phyloP scores from a whole-genome alignment of 2,797 vertebrate species.

The Echeneis naucrates region DNA sequence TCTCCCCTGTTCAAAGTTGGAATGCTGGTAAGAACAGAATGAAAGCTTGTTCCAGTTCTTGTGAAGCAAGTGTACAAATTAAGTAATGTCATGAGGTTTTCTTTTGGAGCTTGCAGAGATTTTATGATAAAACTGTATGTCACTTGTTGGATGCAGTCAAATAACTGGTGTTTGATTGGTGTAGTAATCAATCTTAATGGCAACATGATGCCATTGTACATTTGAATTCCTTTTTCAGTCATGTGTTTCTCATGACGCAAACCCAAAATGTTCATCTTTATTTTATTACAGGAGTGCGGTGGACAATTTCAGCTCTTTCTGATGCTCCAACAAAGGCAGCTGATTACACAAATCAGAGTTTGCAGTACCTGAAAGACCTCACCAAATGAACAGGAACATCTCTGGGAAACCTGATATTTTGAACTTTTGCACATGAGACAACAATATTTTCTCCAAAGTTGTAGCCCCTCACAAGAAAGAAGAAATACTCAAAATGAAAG shows the following conservation, averaged over 20 bases:
- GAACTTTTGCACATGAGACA: conserved; percentile 70
- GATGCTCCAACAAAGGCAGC: conserved; percentile 86
- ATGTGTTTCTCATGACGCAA: background rate
- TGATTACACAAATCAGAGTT: conserved; percentile 86
- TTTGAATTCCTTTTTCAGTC: background rate
- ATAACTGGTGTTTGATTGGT: background rate
- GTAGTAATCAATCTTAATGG: conserved; percentile 7
- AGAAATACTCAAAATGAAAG: conserved; percentile 29
- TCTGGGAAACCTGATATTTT: conserved; percentile 36
- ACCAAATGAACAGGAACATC: conserved; percentile 83
- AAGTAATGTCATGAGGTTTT: background rate
- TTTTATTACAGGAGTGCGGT: conserved; percentile 87
- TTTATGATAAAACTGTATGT: background rate
- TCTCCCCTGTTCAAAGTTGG: conserved; percentile 88
- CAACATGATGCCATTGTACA: background rate
- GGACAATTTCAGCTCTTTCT: conserved; percentile 88
- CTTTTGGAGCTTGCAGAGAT: background rate
- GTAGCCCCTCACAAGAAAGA: conserved; percentile 40
- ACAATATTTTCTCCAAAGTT: conserved; percentile 41
- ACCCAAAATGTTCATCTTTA: background rate
- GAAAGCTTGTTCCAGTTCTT: background rate
- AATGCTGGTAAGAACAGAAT: conserved; percentile 89
- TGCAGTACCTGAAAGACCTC: conserved; percentile 90
- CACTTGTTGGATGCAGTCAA: background rate
- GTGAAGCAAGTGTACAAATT: background rate